phyloP scores from a whole-genome alignment of 2,888 invertebrate species.

The Drosophila birchii region DNA sequence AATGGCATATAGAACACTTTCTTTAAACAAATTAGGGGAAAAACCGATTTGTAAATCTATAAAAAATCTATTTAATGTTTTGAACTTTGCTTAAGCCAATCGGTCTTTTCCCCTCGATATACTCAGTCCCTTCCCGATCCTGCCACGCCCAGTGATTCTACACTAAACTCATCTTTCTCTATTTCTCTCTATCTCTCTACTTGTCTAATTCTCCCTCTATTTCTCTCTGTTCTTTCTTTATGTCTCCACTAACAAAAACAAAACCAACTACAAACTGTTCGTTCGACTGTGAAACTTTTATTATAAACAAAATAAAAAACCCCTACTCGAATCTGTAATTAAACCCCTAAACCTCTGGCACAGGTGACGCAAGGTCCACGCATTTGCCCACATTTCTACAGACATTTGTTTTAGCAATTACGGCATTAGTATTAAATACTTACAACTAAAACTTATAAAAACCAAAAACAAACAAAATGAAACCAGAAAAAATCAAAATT shows the following conservation, averaged over 20 bases:
- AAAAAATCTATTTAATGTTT: no score
- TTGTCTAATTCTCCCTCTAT: slow-evolving; percentile 60
- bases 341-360: slow-evolving; percentile 48
- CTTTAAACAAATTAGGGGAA: slow-evolving; percentile 8
- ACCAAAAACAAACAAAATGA: slow-evolving; percentile 14
- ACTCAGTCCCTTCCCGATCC: neutral
- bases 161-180: slow-evolving; percentile 71
- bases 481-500: slow-evolving; percentile 38
- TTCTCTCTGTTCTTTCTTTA: slow-evolving; percentile 66
- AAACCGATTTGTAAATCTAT: neutral
- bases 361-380: slow-evolving; percentile 84
- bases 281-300: slow-evolving; percentile 35
- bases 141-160: slow-evolving; percentile 51
- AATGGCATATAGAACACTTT: slow-evolving; percentile 38
- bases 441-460: slow-evolving; percentile 58
- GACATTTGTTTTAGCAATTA: slow-evolving; percentile 84
- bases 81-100: no score
- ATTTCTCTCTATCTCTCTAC: slow-evolving; percentile 67
- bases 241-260: slow-evolving; percentile 59
- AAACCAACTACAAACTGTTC: slow-evolving; percentile 36
- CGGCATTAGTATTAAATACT: slow-evolving; percentile 72
- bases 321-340: slow-evolving; percentile 27
- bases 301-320: slow-evolving; percentile 22
- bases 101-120: neutral
- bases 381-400: slow-evolving; percentile 83